phyloP scores from a whole-genome alignment of 2,888 invertebrate species.

The Dendrolimus pini region DNA sequence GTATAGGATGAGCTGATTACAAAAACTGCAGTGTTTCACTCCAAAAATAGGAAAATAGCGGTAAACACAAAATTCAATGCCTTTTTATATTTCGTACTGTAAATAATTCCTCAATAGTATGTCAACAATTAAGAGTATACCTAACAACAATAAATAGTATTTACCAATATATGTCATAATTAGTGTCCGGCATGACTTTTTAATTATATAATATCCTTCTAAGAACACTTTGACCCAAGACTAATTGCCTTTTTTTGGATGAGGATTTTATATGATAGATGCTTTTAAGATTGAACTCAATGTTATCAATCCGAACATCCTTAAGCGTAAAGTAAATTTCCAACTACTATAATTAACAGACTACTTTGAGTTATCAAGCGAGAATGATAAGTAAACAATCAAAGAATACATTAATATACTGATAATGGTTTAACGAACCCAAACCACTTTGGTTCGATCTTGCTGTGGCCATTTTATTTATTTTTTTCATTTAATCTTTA shows the following conservation, averaged over 20 bases:
- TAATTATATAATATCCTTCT: too few species aligned
- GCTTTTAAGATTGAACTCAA: conserved; percentile 1
- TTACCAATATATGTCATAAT: too few species aligned
- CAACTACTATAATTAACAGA: conserved; percentile 21
- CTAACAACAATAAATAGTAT: too few species aligned
- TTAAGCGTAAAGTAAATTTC: conserved; percentile 14
- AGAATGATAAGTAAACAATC: conserved; percentile 64
- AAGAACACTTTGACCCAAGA: too few species aligned
- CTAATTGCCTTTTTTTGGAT: neutral
- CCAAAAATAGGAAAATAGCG: too few species aligned
- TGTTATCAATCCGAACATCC: conserved; percentile 3
- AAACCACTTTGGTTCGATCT: conserved; percentile 43
- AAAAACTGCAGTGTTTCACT: too few species aligned
- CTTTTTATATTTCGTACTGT: too few species aligned
- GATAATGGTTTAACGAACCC: conserved; percentile 68
- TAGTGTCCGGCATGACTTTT: too few species aligned
- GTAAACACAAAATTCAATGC: too few species aligned
- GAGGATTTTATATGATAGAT: neutral
- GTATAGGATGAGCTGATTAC: too few species aligned
- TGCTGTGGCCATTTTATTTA: conserved; percentile 12
- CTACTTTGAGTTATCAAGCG: conserved; percentile 32
- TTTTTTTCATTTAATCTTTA: conserved; percentile 1
- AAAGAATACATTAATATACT: conserved; percentile 57
- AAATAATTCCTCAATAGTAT: too few species aligned
- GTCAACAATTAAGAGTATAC: too few species aligned